A percentile compares a stretch with the other conserved stretches of the same genome.
Evolutionary conservation across 2,113 vertebrate genomes (phyloP).

Genomic region (Psammodynastes pulverulentus): DNA sequence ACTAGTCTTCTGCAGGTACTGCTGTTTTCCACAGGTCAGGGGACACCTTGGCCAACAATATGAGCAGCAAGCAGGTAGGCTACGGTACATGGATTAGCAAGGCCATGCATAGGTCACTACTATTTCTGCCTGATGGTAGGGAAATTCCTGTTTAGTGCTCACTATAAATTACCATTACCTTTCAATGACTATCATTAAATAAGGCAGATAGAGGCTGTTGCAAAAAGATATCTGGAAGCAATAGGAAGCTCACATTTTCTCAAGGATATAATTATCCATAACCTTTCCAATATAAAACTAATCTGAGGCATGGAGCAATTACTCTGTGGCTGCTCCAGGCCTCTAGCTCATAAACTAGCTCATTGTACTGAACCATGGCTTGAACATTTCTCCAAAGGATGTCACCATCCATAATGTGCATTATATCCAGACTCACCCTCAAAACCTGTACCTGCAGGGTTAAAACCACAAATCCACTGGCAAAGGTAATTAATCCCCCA

Average conservation of each 20-base stretch:
- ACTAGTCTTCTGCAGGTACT: not conserved
- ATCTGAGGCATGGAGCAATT: conserved; percentile 26
- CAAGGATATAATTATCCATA: conserved; percentile 44
- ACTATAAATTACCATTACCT: not conserved
- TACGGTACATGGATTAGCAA: not conserved
- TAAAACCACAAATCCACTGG: not conserved
- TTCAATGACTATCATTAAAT: not conserved
- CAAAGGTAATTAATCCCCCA: not conserved
- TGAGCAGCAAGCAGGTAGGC: not conserved
- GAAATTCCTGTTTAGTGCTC: not conserved
- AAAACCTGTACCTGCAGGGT: not conserved
- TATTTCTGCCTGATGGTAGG: not conserved
- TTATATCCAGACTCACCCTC: not conserved
- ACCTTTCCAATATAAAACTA: conserved; percentile 19
- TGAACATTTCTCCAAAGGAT: not conserved
- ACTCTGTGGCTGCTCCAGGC: not conserved
- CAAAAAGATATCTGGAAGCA: conserved; percentile 16
- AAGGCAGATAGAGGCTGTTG: conserved; percentile 21
- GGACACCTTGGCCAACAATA: not conserved
- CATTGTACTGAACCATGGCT: not conserved
- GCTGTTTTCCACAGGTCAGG: not conserved
- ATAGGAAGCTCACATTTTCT: conserved; percentile 31
- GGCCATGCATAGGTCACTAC: not conserved
- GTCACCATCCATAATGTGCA: not conserved
- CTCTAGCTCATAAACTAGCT: not conserved